A percentile compares a stretch with the other conserved stretches of the same genome.
Conservation (phyloP, 1,140 invertebrate species). For the Eupristina koningsbergeri region DNA sequence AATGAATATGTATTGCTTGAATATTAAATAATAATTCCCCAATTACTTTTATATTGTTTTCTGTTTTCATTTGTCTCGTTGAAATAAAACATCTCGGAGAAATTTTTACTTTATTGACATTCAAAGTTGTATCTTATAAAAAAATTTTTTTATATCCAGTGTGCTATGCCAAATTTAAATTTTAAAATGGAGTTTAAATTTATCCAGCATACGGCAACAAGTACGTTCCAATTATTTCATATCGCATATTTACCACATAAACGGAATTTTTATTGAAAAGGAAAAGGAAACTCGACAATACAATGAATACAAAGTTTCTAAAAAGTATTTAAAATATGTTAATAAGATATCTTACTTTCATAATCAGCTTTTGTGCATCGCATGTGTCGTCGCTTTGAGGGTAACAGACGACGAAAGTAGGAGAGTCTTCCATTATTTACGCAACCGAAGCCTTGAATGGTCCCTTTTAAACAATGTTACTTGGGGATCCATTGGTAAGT, state of each 20-base stretch:
- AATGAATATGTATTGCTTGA: too few species aligned
- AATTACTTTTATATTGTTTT: too few species aligned
- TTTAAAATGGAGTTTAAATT: too few species aligned
- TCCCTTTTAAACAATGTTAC: conserved; percentile 82
- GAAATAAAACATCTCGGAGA: too few species aligned
- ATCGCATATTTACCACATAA: neutral
- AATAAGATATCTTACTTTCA: conserved; percentile 57
- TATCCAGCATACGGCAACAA: neutral
- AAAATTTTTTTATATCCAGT: too few species aligned
- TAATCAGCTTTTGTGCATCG: conserved; percentile 77
- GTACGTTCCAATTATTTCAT: neutral
- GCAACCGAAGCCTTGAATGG: conserved; percentile 83
- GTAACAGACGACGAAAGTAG: conserved; percentile 82
- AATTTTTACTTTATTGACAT: too few species aligned
- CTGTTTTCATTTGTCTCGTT: too few species aligned
- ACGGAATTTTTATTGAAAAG: neutral
- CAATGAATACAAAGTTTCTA: neutral
- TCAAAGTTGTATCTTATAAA: too few species aligned
- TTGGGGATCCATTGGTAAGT: conserved; percentile 79
- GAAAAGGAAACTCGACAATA: neutral
- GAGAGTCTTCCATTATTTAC: conserved; percentile 77
- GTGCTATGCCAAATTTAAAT: too few species aligned
- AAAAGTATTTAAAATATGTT: conserved; percentile 25
- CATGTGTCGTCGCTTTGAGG: conserved; percentile 79
- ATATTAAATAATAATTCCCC: too few species aligned